A percentile compares a stretch with the other conserved stretches of the same genome.
Evolutionary conservation across 2,797 vertebrate species (phyloP).

Genomic region (Pangasius macronema): DNA sequence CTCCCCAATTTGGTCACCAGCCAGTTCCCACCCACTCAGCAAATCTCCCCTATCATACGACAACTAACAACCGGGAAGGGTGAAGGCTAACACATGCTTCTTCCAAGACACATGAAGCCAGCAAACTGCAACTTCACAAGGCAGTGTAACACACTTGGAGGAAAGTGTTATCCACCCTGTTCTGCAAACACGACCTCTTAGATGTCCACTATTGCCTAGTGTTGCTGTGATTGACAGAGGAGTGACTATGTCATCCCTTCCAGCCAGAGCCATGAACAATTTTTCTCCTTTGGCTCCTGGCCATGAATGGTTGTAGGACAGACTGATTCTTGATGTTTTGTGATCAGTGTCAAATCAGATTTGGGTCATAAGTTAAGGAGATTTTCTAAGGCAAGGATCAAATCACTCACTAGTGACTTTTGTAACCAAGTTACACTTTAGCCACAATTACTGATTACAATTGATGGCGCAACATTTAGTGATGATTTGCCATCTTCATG

Average conservation of each 20-base stretch:
- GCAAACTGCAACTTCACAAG: not conserved
- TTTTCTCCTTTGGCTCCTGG: not conserved
- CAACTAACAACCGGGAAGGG: not conserved
- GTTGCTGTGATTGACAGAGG: not conserved
- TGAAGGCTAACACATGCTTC: not conserved
- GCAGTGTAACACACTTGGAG: not conserved
- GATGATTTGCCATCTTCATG: not conserved
- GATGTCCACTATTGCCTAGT: not conserved
- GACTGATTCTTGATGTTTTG: not conserved
- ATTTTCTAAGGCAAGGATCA: slow-evolving; percentile 24
- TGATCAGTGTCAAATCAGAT: not conserved
- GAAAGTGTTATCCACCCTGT: not conserved
- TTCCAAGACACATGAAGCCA: not conserved
- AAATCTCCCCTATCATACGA: not conserved
- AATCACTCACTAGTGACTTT: not conserved
- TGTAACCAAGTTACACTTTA: slow-evolving; percentile 20
- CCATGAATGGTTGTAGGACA: not conserved
- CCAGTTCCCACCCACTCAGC: not conserved
- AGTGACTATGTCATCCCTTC: not conserved
- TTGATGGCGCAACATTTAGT: slow-evolving; percentile 21
- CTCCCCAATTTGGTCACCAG: not conserved
- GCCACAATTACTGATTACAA: slow-evolving; percentile 17
- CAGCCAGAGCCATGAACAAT: not conserved
- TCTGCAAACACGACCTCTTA: not conserved
- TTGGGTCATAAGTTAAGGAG: not conserved